Evolutionary conservation across 2,797 vertebrate species (phyloP).

Genomic region (Carduelis carduelis): DNA sequence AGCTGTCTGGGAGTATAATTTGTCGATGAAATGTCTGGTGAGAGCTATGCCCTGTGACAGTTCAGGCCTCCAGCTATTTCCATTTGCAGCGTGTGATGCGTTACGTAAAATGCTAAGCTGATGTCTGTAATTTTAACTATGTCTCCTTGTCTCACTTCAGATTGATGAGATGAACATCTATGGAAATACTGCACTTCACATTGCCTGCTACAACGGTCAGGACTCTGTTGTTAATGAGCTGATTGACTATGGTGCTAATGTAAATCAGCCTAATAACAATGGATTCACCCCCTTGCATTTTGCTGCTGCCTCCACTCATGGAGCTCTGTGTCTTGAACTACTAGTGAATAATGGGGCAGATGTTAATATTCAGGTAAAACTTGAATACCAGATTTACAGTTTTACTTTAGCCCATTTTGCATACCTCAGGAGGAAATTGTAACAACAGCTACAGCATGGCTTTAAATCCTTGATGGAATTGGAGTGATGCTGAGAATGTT

Average conservation of each 20-base stretch:
- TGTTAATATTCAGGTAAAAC: slow-evolving; percentile 90
- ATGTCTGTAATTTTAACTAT: neutral
- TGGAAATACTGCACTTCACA: slow-evolving; percentile 93
- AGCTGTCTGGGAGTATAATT: slow-evolving; percentile 14
- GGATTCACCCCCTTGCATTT: slow-evolving; percentile 98
- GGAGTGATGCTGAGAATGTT: neutral
- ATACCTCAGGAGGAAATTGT: neutral
- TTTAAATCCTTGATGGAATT: neutral
- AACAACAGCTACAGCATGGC: neutral
- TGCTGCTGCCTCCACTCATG: slow-evolving; percentile 91
- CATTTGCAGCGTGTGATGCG: neutral
- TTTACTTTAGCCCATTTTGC: neutral
- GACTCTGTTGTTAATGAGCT: slow-evolving; percentile 93
- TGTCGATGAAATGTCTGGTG: slow-evolving; percentile 26
- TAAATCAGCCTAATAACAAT: slow-evolving; percentile 93
- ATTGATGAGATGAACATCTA: slow-evolving; percentile 94
- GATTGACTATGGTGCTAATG: slow-evolving; percentile 93
- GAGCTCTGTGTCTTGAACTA: slow-evolving; percentile 92
- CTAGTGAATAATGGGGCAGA: slow-evolving; percentile 95
- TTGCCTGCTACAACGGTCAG: slow-evolving; percentile 95
- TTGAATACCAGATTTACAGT: neutral
- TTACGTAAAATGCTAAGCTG: neutral
- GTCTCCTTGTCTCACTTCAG: slow-evolving; percentile 68
- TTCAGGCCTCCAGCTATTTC: slow-evolving; percentile 28
- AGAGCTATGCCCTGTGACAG: neutral